Evolutionary conservation across 2,113 vertebrate genomes (phyloP), one percentile per base, ranked within the genome.

Genomic region (Chrysemys picta): DNA sequence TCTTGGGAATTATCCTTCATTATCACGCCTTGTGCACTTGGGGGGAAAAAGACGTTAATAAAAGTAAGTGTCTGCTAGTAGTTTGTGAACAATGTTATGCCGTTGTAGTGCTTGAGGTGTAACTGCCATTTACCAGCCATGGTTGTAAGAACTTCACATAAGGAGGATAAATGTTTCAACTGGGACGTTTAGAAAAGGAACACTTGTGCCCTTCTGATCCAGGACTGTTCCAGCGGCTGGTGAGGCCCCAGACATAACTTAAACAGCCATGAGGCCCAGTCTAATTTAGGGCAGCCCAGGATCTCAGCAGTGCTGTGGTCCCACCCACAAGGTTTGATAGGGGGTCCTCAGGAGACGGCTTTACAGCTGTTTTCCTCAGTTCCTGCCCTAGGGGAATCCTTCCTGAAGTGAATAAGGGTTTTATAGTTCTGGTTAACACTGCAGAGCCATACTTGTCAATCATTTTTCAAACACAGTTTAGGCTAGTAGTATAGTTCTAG

Each of bases 381-480:
- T 54, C 12, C 21, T 1, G 0, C 38, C 52, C 0, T 2, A 12
- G 85, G 27, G n/a, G 0, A 0, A 65, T 17, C 24, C 10, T 29
- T 81, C 75, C 45, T 22, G n/a, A 59, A 31, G 13, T n/a, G 49
- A 79, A 88, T 42, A 75, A 17, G 22, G 13, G 49, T 79, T 42
- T 52, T 47, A 86, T 91, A 53, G n/a, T 59, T 94, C 10, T 0
- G 17, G 87, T 94, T 45, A 78, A 45, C 38, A 62, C 57, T 94
- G 86, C 54, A 42, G 82, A 93, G 31, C 22, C 45, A 14, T 38
- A 13, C 91, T 85, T 96, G 75, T 87, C 93, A 93, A 84, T 80
- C 86, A 38, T 89, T 94, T 93, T 86, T 93, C 56, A 89, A 88
- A 72, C 84, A 95, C 91, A 93, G 24, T n/a, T 94, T 95, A 92